A percentile compares a stretch with the other conserved stretches of the same genome.
Evolutionary conservation across 2,797 vertebrate genomes (phyloP).

Genomic region (Dipus sagitta): DNA sequence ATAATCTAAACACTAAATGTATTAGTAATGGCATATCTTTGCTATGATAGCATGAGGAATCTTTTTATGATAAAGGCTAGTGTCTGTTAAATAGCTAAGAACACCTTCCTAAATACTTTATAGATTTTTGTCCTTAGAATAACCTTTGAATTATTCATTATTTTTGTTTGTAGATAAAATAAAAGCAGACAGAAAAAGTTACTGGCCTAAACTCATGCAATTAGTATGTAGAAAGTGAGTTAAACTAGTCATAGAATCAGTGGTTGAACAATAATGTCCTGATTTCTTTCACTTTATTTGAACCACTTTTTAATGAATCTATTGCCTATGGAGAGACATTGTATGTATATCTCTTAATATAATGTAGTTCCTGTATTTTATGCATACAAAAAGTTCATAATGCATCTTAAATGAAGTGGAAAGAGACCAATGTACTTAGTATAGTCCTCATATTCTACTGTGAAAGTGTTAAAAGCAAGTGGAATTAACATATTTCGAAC

Average conservation of each 20-base stretch:
- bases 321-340: background rate
- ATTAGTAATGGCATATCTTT: background rate
- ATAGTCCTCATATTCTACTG: background rate
- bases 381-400: background rate
- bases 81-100: background rate
- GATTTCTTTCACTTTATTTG: slow-evolving; percentile 17
- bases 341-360: background rate
- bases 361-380: background rate
- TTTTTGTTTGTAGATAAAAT: slow-evolving; percentile 30
- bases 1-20: too few relatives aligned
- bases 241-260: background rate
- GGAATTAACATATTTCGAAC: slow-evolving; percentile 7
- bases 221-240: background rate
- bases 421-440: background rate
- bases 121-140: background rate
- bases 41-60: background rate
- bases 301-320: background rate
- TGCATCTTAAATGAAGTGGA: background rate
- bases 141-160: background rate
- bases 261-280: background rate
- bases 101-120: background rate
- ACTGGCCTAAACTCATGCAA: background rate
- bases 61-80: slow-evolving; percentile 10
- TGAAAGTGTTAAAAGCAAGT: background rate
- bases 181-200: background rate